Conservation (phyloP, 2,888 invertebrate species). For the Bhutanitis thaidina region DNA sequence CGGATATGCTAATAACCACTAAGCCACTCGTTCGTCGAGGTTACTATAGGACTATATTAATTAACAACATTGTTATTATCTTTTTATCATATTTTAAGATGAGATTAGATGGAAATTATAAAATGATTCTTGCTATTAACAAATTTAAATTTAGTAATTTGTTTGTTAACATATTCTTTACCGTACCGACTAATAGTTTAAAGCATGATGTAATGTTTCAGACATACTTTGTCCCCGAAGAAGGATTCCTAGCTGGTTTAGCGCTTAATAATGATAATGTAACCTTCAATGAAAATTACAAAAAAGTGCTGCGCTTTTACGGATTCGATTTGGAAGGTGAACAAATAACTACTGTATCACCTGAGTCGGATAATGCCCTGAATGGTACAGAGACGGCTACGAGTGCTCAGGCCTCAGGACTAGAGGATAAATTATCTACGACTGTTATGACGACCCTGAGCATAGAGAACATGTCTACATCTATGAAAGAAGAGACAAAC, state of each 20-base stretch:
- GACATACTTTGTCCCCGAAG: constrained; percentile 91
- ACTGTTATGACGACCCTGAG: constrained; percentile 31
- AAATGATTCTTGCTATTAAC: no score
- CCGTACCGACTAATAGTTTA: no score
- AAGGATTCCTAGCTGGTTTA: constrained; percentile 90
- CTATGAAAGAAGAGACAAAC: constrained; percentile 47
- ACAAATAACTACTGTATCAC: constrained; percentile 44
- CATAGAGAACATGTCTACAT: constrained; percentile 26
- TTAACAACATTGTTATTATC: no score
- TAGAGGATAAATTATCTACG: constrained; percentile 23
- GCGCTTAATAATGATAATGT: constrained; percentile 89
- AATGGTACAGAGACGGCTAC: constrained; percentile 29
- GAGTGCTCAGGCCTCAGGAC: constrained; percentile 20
- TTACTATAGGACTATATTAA: no score
- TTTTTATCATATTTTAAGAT: no score
- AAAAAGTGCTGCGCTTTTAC: constrained; percentile 86
- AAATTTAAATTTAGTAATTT: no score
- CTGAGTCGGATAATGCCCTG: constrained; percentile 31
- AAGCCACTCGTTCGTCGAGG: no score
- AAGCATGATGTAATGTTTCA: constrained; percentile 47
- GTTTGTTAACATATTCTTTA: no score
- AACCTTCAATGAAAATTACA: constrained; percentile 86
- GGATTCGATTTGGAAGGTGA: constrained; percentile 86
- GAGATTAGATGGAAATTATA: no score
- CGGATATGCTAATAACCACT: no score